Percentiles rank a stretch among this genome's conserved stretches.
phyloP scores from a whole-genome alignment of 2,797 vertebrate species.

The Myoxocephalus aenaeus region DNA sequence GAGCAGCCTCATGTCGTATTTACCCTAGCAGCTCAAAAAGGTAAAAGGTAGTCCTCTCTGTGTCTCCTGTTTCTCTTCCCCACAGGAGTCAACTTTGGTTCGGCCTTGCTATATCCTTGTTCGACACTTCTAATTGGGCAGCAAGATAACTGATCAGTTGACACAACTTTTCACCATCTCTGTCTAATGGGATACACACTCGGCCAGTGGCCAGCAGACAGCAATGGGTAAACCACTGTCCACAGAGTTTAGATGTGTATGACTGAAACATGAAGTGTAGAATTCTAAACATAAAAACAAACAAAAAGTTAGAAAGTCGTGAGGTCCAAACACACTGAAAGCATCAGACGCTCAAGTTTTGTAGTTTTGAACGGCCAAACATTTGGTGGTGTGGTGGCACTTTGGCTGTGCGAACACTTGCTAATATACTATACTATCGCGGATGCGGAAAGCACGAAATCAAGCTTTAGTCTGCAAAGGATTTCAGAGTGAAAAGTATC shows the following conservation, averaged over 20 bases:
- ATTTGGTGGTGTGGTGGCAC: background rate
- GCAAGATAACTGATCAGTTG: slow-evolving; percentile 46
- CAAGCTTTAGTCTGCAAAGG: background rate
- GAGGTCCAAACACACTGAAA: background rate
- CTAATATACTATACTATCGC: too few relatives aligned
- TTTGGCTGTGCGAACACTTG: background rate
- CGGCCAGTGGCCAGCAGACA: background rate
- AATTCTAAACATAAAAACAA: background rate
- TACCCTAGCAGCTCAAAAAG: slow-evolving; percentile 25
- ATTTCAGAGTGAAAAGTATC: background rate
- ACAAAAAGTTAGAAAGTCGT: background rate
- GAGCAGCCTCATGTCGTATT: slow-evolving; percentile 30
- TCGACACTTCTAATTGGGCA: slow-evolving; percentile 67
- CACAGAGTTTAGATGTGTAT: background rate
- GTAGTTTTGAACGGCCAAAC: background rate
- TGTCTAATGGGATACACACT: slow-evolving; percentile 53
- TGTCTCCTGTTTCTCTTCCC: slow-evolving; percentile 16
- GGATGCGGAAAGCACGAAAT: too few relatives aligned
- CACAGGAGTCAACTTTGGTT: slow-evolving; percentile 35
- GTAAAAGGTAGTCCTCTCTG: slow-evolving; percentile 18
- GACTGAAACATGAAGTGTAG: slow-evolving; percentile 1
- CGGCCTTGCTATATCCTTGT: slow-evolving; percentile 17
- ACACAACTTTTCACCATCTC: slow-evolving; percentile 45
- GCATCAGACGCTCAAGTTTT: too few relatives aligned
- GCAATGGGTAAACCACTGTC: slow-evolving; percentile 5